Evolutionary conservation across 1,140 invertebrate genomes (phyloP).

Genomic region (Drosophila albomicans): DNA sequence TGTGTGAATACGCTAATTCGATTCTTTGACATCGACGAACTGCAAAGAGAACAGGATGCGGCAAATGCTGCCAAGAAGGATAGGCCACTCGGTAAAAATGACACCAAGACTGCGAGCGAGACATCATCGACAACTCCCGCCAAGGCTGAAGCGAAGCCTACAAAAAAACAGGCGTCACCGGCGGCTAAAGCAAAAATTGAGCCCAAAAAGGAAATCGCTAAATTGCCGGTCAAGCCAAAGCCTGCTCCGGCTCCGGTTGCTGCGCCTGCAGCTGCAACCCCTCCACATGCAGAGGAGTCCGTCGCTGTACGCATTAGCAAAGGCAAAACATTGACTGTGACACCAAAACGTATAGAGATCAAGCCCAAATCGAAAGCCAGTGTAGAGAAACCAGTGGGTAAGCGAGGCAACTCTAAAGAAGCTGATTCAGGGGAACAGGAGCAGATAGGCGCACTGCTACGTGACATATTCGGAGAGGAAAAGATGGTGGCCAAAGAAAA

Average conservation of each 20-base stretch:
- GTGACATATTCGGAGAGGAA: slow-evolving; percentile 59
- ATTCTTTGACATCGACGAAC: slow-evolving; percentile 71
- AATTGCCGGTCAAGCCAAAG: background rate
- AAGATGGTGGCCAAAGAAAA: slow-evolving; percentile 29
- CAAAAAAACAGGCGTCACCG: background rate
- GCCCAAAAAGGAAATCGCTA: background rate
- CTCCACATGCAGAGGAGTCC: background rate
- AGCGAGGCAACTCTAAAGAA: slow-evolving; percentile 16
- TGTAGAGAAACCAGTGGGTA: background rate
- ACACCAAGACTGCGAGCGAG: background rate
- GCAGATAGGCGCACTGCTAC: slow-evolving; percentile 56
- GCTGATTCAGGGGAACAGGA: slow-evolving; percentile 47
- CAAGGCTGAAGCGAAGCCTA: background rate
- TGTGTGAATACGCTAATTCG: slow-evolving; percentile 68
- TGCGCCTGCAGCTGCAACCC: background rate
- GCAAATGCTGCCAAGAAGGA: slow-evolving; percentile 1
- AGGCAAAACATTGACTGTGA: background rate
- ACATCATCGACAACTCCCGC: background rate
- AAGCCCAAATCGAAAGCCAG: background rate
- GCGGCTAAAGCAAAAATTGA: background rate
- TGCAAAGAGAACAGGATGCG: slow-evolving; percentile 53
- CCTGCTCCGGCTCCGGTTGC: too few species aligned
- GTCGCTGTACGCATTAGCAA: slow-evolving; percentile 12
- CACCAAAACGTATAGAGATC: slow-evolving; percentile 8
- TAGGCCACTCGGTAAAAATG: background rate